phyloP scores from a whole-genome alignment of 2,797 vertebrate genomes.

The Sebastes taczanowskii region DNA sequence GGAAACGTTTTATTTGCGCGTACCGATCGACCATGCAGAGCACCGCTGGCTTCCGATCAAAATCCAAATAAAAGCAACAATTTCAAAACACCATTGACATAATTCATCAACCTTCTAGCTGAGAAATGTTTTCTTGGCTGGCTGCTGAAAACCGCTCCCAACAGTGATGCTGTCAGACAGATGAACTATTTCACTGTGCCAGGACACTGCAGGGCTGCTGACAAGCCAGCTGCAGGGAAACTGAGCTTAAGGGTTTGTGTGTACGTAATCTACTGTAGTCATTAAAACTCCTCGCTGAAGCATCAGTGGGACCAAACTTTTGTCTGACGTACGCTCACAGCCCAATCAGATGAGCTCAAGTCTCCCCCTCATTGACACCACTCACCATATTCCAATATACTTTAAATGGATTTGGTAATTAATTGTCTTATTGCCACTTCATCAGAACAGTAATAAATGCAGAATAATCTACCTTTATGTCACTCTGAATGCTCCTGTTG shows the following conservation, averaged over 20 bases:
- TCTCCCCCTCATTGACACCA: no score
- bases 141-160: not conserved
- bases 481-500: not conserved
- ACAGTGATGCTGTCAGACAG: constrained; percentile 9
- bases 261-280: not conserved
- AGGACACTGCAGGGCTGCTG: constrained; percentile 23
- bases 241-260: not conserved
- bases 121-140: not conserved
- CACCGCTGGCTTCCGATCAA: not conserved
- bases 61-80: not conserved
- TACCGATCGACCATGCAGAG: not conserved
- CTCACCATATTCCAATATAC: not conserved
- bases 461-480: not conserved
- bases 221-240: constrained; percentile 8
- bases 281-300: not conserved
- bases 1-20: not conserved
- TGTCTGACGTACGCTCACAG: not conserved
- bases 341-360: not conserved
- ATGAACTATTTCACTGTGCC: constrained; percentile 23
- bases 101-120: not conserved
- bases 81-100: not conserved
- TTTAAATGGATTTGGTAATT: not conserved
- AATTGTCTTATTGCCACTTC: not conserved
- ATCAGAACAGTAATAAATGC: not conserved
- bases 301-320: not conserved